Evolutionary conservation across 2,888 invertebrate species (phyloP).

Genomic region (Tenthredo notha): DNA sequence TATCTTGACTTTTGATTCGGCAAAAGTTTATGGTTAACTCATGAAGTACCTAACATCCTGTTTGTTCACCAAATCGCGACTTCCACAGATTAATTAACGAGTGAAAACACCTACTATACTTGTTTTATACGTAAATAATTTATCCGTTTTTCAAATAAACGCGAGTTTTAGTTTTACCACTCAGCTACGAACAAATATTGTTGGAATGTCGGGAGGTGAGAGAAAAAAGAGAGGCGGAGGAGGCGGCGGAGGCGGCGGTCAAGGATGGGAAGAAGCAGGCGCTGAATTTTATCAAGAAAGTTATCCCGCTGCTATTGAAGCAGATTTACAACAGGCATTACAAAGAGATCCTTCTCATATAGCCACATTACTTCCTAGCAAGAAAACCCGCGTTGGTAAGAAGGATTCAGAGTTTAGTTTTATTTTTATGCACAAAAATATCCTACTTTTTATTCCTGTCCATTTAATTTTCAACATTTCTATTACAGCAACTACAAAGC

Average conservation of each 20-base stretch:
- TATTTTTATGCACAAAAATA: constrained; percentile 17
- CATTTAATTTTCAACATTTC: not conserved
- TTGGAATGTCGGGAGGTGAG: constrained; percentile 83
- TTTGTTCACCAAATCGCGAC: not conserved
- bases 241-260: constrained; percentile 80
- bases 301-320: constrained; percentile 87
- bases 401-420: constrained; percentile 57
- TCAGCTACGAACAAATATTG: not conserved
- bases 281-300: constrained; percentile 92
- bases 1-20: not conserved
- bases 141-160: not conserved
- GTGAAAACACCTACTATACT: not conserved
- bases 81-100: not conserved
- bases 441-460: not conserved
- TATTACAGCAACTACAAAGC: constrained; percentile 83
- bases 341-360: constrained; percentile 87
- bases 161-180: not conserved
- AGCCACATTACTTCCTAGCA: constrained; percentile 89
- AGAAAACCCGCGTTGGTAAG: constrained; percentile 88
- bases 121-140: not conserved
- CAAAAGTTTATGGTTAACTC: not conserved
- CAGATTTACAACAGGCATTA: constrained; percentile 81
- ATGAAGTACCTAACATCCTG: constrained; percentile 4
- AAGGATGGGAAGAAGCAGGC: constrained; percentile 92
- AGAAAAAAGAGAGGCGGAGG: constrained; percentile 81